Base-by-base conservation (phyloP, 2,888 invertebrate genomes). In the Teleogryllus oceanicus region DNA sequence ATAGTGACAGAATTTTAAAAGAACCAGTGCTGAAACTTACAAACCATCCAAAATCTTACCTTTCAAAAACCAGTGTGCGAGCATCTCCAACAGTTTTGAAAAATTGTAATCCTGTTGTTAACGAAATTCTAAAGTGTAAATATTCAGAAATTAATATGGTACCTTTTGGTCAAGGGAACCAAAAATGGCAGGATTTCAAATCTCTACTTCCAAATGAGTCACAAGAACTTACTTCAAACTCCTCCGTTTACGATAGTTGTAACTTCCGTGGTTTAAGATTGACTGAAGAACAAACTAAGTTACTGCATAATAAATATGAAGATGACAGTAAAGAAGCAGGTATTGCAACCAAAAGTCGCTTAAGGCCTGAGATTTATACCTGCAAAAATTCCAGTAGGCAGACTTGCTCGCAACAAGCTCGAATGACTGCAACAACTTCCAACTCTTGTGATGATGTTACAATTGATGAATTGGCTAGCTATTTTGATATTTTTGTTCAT, bases 401-500 rank as follows among this genome's bases (percentile, higher is more conserved):
- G 21, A 84, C 87, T 10, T 96, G 96, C 87, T 95, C 96, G 0
- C 94, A 94, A 84, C 94, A 96, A 86, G 94, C 93, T 8, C 88
- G 92, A 83, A 90, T 91, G 86, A 90, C 89, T 83, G 85, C 90
- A 20, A 90, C 83, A 24, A 62, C 62, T n/a, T 37, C 37, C 37
- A 77, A 82, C 18, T 78, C 83, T 76, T 83, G 84, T 49, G 89
- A 89, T 84, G 97, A 97, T 89, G 92, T 96, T 79, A 96, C 96
- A 77, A 97, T 97, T 84, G 96, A 96, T 87, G 98, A 98, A 88
- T 89, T 98, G 84, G 97, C 97, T 82, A 94, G 96, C 87, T 98
- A 98, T 88, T 96, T 98, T 87, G 97, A 98, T 88, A 95, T 96
- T 82, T 93, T 95, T 89, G 95, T 97, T 83, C 95, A 97, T 90